phyloP scores from a whole-genome alignment of 2,113 vertebrate genomes.

The Sylvicapra grimmia region DNA sequence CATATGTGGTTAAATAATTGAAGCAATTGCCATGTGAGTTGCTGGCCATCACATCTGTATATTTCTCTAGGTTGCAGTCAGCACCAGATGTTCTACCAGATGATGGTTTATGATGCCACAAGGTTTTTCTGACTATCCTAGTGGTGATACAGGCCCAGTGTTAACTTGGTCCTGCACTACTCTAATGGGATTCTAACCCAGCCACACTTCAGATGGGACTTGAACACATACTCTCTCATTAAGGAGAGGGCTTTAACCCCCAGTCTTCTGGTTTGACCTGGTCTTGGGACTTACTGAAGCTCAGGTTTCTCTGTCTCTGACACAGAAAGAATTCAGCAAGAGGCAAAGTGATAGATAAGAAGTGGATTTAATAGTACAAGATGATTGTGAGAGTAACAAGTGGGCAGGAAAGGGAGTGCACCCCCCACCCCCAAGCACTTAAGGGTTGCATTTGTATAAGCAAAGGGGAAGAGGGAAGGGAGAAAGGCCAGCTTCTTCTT shows the following conservation, averaged over 20 bases:
- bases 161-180: not conserved
- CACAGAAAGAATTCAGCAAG: not conserved
- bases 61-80: constrained; percentile 1
- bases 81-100: constrained; percentile 29
- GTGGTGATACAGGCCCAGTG: not conserved
- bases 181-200: not conserved
- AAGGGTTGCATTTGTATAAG: not conserved
- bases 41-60: constrained; percentile 33
- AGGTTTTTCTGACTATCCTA: not conserved
- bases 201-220: not conserved
- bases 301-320: not conserved
- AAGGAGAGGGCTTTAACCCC: not conserved
- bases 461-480: not conserved
- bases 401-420: not conserved
- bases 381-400: not conserved
- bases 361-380: not conserved
- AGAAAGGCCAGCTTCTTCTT: not conserved
- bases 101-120: constrained; percentile 27
- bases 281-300: not conserved
- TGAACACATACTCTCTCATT: not conserved
- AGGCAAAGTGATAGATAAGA: not conserved
- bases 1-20: constrained; percentile 32
- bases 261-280: not conserved
- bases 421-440: not conserved
- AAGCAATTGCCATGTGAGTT: not conserved